Percentiles rank a stretch among this genome's conserved stretches.
Evolutionary conservation across 2,797 vertebrate genomes (phyloP).

Genomic region (Eospalax fontanierii): DNA sequence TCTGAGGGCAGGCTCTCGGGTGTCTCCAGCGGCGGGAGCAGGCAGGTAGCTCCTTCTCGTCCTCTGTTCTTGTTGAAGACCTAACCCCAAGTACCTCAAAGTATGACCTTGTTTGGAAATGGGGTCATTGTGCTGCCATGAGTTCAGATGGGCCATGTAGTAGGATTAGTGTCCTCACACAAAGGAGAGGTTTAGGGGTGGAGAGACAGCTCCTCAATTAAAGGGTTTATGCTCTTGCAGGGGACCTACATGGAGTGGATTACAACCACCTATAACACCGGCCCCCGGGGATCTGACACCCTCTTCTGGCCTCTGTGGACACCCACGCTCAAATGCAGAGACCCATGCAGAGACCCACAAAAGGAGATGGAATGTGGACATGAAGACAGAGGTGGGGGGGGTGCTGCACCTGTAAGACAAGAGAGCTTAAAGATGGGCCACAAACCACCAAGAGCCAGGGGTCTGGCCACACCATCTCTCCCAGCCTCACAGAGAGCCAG

Average conservation of each 20-base stretch:
- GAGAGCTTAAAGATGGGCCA: fast-evolving
- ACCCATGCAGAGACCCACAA: background rate
- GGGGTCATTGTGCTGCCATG: background rate
- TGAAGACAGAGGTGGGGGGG: fast-evolving
- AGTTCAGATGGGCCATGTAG: background rate
- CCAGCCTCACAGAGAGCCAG: fast-evolving
- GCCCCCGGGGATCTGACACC: background rate
- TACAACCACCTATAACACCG: background rate
- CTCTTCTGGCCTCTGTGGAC: background rate
- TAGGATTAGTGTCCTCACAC: background rate
- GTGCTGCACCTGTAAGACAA: fast-evolving
- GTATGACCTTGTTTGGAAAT: background rate
- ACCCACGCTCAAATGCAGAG: background rate
- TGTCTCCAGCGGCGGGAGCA: background rate
- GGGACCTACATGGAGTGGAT: background rate
- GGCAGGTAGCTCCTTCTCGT: background rate
- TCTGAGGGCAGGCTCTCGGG: background rate
- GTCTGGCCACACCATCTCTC: too few relatives aligned
- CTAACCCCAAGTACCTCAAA: background rate
- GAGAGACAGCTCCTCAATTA: background rate
- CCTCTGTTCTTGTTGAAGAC: background rate
- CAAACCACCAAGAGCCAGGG: fast-evolving
- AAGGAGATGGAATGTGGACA: background rate
- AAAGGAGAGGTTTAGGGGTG: background rate
- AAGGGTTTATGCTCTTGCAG: background rate